phyloP scores from a whole-genome alignment of 2,797 vertebrate species.

The Coregonus ussuriensis region DNA sequence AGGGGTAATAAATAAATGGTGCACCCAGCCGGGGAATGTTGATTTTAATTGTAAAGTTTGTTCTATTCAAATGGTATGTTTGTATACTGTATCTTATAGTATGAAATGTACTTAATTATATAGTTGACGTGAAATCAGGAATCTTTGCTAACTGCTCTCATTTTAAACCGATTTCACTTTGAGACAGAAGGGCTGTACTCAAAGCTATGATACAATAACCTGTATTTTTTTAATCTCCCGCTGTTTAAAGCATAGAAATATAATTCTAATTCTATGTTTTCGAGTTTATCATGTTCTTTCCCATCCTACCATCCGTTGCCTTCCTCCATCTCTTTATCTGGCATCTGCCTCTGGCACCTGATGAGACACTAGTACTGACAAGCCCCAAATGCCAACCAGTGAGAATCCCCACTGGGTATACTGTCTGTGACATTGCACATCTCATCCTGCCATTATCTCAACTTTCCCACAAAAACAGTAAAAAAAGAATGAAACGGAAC shows the following conservation, averaged over 20 bases:
- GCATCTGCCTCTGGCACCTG: constrained; percentile 44
- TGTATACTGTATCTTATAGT: background rate
- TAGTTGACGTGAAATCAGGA: background rate
- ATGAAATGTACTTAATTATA: background rate
- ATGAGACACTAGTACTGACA: constrained; percentile 52
- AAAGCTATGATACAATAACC: too few species aligned
- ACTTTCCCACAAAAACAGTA: background rate
- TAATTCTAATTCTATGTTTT: background rate
- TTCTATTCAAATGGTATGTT: background rate
- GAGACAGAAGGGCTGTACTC: background rate
- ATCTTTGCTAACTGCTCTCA: background rate
- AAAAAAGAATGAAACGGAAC: background rate
- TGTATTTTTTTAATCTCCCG: background rate
- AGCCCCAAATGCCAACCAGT: constrained; percentile 40
- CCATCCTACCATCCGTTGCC: constrained; percentile 12
- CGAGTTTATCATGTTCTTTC: background rate
- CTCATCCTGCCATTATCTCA: background rate
- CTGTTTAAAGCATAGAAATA: background rate
- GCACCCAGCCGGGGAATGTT: background rate
- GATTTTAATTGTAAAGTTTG: background rate
- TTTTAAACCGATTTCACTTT: background rate
- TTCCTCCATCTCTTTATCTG: constrained; percentile 17
- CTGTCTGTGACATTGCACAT: background rate
- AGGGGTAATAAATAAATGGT: background rate
- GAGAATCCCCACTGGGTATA: constrained; percentile 31